Evolutionary conservation across 2,888 invertebrate species (phyloP), one percentile per base, ranked within the genome.

Genomic region (Diabrotica balteata): DNA sequence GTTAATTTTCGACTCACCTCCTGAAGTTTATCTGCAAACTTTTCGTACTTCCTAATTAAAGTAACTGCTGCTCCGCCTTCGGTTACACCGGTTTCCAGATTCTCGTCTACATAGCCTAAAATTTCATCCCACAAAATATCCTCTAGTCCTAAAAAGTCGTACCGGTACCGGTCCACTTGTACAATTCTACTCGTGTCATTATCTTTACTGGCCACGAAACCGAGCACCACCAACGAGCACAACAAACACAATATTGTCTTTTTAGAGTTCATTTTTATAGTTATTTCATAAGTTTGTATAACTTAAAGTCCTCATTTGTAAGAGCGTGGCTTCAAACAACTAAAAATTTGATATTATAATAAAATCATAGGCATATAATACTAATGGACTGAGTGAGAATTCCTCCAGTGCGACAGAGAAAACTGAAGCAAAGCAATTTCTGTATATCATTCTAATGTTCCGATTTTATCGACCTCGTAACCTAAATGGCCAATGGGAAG

Each of bases 141-240:
- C 80, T 91, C 91, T 61, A 90, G 75, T 17, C 83, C 80, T 52
- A 90, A 82, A 76, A 92, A 88, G 60, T 88, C 85, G 11, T 85
- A 83, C 45, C 92, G 87, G 67, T 90, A 79, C 63, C 86, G 80
- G 80, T 92, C 91, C n/a, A 91, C 86, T 10, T 68, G 8, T 2
- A 73, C 57, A 6, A 76, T 53, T 67, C 74, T 76, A 17, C 61
- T 43, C n/a, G 74, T 66, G 45, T 72, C 71, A 42, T 73, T 68
- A 44, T 32, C 32, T 32, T 32, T 32, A 4, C 32, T 5, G 32
- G 32, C 32, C 32, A 32, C 32, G 32, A 32, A 4, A 32, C 32
- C 32, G 32, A 32, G 4, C 32, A 32, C 32, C 32, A 32, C 32
- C 32, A 32, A 32, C 32, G 32, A 32, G 32, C 32, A 32, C 32